phyloP scores from a whole-genome alignment of 2,797 vertebrate genomes.

The Chelmon rostratus region DNA sequence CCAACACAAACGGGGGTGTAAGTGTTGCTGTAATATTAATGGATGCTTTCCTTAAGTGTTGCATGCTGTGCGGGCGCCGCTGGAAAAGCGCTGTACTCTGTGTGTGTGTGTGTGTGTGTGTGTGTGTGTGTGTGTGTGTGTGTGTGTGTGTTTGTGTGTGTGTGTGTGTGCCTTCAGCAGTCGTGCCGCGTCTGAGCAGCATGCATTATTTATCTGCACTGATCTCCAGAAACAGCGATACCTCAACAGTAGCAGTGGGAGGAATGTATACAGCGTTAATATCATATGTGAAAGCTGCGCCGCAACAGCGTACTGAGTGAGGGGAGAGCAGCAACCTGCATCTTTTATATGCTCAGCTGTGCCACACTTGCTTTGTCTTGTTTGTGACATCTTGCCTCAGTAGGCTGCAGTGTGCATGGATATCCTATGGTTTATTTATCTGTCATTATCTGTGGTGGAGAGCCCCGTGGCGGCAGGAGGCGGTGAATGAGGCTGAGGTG shows the following conservation, averaged over 20 bases:
- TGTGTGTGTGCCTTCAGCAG: slow-evolving; percentile 59
- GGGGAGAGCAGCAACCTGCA: slow-evolving; percentile 27
- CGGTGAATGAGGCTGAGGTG: slow-evolving; percentile 42
- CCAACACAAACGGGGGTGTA: background rate
- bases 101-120: slow-evolving; percentile 47
- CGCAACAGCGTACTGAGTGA: slow-evolving; percentile 11
- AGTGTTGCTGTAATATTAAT: slow-evolving; percentile 24
- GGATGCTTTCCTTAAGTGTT: slow-evolving; percentile 30
- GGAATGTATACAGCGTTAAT: slow-evolving; percentile 24
- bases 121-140: slow-evolving; percentile 46
- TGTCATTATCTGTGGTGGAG: slow-evolving; percentile 34
- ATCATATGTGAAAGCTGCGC: slow-evolving; percentile 11
- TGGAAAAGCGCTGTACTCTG: slow-evolving; percentile 30
- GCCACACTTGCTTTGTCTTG: slow-evolving; percentile 42
- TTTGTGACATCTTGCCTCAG: slow-evolving; percentile 29
- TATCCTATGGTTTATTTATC: slow-evolving; percentile 52
- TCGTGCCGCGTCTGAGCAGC: slow-evolving; percentile 60
- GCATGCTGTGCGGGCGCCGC: slow-evolving; percentile 24
- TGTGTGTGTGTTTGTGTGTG: slow-evolving; percentile 45
- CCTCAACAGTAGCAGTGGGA: slow-evolving; percentile 36
- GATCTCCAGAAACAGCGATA: slow-evolving; percentile 71
- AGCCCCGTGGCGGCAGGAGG: slow-evolving; percentile 30
- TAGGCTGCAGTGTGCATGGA: slow-evolving; percentile 28
- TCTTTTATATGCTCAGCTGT: slow-evolving; percentile 29
- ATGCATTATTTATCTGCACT: slow-evolving; percentile 76